Conservation (phyloP, 1,140 invertebrate species). For the Sminthurinus signatus region DNA sequence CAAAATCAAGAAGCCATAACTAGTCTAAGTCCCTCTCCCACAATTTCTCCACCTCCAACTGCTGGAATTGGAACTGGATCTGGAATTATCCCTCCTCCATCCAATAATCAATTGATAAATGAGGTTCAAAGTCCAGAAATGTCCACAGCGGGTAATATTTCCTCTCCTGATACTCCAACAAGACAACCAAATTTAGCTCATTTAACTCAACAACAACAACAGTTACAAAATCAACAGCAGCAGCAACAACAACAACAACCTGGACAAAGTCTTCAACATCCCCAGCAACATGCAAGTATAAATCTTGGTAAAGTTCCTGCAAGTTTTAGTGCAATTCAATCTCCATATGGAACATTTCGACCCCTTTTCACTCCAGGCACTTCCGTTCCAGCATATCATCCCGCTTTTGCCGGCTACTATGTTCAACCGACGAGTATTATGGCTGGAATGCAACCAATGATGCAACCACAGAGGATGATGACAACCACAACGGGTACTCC, state of each 20-base stretch:
- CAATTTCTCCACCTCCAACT: conserved; percentile 19
- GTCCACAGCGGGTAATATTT: conserved; percentile 2
- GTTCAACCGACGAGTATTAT: conserved; percentile 23
- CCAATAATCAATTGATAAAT: too few relatives aligned
- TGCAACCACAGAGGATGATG: conserved; percentile 3
- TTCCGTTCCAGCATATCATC: conserved; percentile 20
- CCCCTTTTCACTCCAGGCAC: conserved; percentile 24
- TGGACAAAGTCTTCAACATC: too few relatives aligned
- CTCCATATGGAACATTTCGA: conserved; percentile 30
- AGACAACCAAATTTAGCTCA: conserved; percentile 13
- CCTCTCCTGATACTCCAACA: conserved; percentile 33
- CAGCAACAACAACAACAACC: too few relatives aligned
- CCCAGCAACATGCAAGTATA: too few relatives aligned
- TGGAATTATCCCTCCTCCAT: too few relatives aligned
- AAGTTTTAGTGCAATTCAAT: conserved; percentile 12
- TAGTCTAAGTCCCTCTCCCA: conserved; percentile 19
- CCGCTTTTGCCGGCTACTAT: conserved; percentile 30
- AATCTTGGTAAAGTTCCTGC: conserved; percentile 19
- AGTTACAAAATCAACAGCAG: too few relatives aligned
- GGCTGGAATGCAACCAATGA: conserved; percentile 13
- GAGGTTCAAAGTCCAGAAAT: too few relatives aligned
- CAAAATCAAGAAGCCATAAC: conserved; percentile 7
- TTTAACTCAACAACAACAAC: too few relatives aligned
- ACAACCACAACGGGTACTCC: not conserved
- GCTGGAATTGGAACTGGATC: conserved; percentile 3